Evolutionary conservation across 2,113 vertebrate species (phyloP), one percentile per base, ranked within the genome.

Genomic region (Columbina picui): DNA sequence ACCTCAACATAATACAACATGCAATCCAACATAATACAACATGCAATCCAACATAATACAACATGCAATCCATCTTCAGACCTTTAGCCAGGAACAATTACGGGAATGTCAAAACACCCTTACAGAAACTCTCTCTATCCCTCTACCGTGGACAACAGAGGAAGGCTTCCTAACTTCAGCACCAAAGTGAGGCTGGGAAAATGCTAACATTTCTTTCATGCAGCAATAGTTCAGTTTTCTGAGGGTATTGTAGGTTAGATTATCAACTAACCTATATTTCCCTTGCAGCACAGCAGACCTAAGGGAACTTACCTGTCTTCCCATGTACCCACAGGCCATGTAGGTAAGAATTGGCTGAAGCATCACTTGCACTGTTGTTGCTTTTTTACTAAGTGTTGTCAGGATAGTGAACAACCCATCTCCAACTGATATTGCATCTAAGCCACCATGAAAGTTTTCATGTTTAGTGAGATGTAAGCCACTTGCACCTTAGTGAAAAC

Each of bases 241-340:
- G 52, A 79, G 11, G 3, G 38, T 70, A 67, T 16, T 38, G 43
- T 1, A 71, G 36, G 41, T 53, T 64, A 87, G 6, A 79, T 39
- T 11, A 60, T 12, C 39, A 82, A 68, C 23, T 19, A 26, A 68
- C 10, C 13, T 45, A 5, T 29, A 91, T 77, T 15, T 56, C 38
- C 52, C 29, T 55, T 74, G 36, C 85, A 61, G 21, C 8, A 57
- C 6, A 34, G 50, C 22, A 64, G 79, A 71, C 27, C 60, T 25
- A 45, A 71, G 8, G 64, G 47, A 92, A 94, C 98, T 96, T 95
- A 99, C 99, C 97, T 99, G 99, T 97, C 99, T 98, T 84, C 99
- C 99, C 99, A 99, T 99, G 97, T 99, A 99, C 2, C 99, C 99
- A 97, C 99, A 99, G 80, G 99, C 99, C 99, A 99, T 99, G 97